phyloP scores from a whole-genome alignment of 2,797 vertebrate species.

The Tapera naevia region DNA sequence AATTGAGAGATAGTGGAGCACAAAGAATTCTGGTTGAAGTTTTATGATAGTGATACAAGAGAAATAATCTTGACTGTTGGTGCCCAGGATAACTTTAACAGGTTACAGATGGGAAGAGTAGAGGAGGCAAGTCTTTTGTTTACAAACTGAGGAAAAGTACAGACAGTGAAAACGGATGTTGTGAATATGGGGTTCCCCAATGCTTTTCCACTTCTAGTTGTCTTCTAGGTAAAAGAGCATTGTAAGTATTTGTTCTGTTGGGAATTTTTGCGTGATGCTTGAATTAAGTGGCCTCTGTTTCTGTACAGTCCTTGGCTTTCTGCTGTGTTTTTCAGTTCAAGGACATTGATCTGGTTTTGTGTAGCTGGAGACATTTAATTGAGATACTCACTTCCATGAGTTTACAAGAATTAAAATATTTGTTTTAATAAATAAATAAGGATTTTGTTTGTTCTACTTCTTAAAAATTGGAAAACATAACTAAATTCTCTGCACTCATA shows the following conservation, averaged over 20 bases:
- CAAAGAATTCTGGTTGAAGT: background rate
- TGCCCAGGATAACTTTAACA: background rate
- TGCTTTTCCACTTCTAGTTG: background rate
- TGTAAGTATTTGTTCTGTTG: background rate
- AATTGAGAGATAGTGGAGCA: background rate
- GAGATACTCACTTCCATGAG: background rate
- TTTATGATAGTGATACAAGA: background rate
- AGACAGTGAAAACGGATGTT: background rate
- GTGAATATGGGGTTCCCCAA: background rate
- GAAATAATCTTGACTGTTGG: background rate
- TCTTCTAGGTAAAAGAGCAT: background rate
- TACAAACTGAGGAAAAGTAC: background rate
- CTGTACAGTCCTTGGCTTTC: conserved; percentile 8
- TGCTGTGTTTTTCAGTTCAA: conserved; percentile 11
- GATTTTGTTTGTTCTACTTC: conserved; percentile 12
- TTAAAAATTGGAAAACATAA: background rate
- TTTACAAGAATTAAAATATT: background rate
- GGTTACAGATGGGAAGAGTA: background rate
- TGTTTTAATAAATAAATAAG: conserved; percentile 3
- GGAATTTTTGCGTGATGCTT: background rate
- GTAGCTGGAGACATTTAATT: background rate
- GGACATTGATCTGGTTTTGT: background rate
- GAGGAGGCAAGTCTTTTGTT: background rate
- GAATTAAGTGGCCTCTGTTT: background rate
- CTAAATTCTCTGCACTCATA: background rate